phyloP scores from a whole-genome alignment of 2,113 vertebrate species.

The Burhinus oedicnemus region DNA sequence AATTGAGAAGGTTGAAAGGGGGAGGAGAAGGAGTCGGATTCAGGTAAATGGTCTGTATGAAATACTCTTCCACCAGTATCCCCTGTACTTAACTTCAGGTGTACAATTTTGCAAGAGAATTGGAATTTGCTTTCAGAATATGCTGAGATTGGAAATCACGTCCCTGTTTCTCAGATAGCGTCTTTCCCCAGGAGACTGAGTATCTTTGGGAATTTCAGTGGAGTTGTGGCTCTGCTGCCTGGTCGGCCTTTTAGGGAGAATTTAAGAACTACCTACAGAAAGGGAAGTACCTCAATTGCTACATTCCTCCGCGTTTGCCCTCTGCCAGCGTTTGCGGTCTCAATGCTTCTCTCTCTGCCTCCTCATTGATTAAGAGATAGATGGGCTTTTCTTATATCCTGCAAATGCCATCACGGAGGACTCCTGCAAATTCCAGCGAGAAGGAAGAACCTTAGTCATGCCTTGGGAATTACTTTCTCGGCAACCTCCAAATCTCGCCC shows the following conservation, averaged over 20 bases:
- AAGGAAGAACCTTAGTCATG: accelerated
- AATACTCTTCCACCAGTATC: not conserved
- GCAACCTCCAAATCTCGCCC: not conserved
- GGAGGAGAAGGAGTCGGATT: not conserved
- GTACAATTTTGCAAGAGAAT: not conserved
- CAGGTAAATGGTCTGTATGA: not conserved
- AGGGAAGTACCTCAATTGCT: not conserved
- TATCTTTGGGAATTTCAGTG: not conserved
- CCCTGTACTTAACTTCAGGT: not conserved
- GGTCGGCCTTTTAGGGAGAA: not conserved
- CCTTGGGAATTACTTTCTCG: not conserved
- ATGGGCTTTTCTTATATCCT: not conserved
- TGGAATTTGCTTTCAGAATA: not conserved
- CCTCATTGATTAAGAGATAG: not conserved
- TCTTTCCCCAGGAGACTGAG: not conserved
- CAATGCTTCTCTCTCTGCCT: not conserved
- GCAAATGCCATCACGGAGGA: accelerated
- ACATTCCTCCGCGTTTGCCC: accelerated
- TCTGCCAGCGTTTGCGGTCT: not conserved
- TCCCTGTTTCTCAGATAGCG: not conserved
- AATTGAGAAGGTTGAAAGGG: not conserved
- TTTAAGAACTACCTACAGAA: not conserved
- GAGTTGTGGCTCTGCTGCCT: not conserved
- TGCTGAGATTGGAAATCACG: not conserved
- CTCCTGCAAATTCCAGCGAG: not conserved